Evolutionary conservation across 2,888 invertebrate species (phyloP).

Genomic region (Catocala nupta): DNA sequence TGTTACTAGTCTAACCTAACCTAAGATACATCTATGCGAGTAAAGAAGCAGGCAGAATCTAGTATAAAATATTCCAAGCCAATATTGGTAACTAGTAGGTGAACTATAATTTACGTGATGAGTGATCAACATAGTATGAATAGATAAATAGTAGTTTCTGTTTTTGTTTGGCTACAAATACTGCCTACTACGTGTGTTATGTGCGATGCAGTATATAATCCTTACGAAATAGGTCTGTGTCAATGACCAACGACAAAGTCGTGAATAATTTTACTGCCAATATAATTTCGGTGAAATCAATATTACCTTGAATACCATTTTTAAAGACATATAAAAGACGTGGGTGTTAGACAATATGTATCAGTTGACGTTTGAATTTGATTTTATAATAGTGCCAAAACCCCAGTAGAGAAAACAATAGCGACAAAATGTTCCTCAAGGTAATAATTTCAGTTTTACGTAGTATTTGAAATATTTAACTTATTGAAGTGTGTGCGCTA

Average conservation of each 20-base stretch:
- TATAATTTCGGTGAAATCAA: constrained; percentile 17
- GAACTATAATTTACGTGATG: no score
- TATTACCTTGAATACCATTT: not conserved
- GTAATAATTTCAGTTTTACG: not conserved
- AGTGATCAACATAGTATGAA: no score
- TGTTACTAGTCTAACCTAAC: no score
- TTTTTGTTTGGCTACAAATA: no score
- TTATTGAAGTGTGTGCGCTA: no score
- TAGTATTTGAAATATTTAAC: no score
- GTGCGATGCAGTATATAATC: not conserved
- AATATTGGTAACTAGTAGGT: no score
- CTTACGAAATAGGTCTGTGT: constrained; percentile 18
- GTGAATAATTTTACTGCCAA: not conserved
- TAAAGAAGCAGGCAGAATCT: no score
- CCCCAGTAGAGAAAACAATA: not conserved
- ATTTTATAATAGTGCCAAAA: not conserved
- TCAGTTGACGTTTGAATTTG: not conserved
- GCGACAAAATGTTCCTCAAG: not conserved
- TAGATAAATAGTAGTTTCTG: no score
- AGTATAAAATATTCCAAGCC: no score
- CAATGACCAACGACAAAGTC: constrained; percentile 24
- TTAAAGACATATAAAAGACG: constrained; percentile 1
- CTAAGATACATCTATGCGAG: no score
- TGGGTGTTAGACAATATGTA: not conserved
- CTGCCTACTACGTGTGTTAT: not conserved